Evolutionary conservation across 2,888 invertebrate species (phyloP).

Genomic region (Oegoconia quadripuncta): DNA sequence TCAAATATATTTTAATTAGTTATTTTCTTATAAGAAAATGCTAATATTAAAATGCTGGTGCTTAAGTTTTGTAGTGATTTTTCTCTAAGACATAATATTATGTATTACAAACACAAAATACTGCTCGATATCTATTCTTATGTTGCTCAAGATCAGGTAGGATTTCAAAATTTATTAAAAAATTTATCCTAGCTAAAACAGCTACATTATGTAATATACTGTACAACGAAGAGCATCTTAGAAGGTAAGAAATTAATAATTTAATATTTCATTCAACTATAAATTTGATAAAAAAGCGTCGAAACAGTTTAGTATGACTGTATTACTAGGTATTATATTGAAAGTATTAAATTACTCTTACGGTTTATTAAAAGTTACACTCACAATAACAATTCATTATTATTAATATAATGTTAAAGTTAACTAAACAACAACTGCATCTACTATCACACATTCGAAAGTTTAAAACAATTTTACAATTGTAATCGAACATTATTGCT

Average conservation of each 20-base stretch:
- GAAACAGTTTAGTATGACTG: constrained; percentile 42
- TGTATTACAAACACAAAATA: constrained; percentile 55
- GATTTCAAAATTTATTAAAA: constrained; percentile 69
- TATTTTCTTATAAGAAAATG: constrained; percentile 49
- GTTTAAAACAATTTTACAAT: constrained; percentile 78
- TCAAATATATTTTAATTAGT: constrained; percentile 32
- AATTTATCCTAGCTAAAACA: constrained; percentile 75
- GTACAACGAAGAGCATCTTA: constrained; percentile 72
- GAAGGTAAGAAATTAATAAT: constrained; percentile 49
- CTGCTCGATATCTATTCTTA: constrained; percentile 52
- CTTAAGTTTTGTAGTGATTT: constrained; percentile 57
- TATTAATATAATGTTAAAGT: constrained; percentile 64
- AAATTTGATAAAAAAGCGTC: constrained; percentile 60
- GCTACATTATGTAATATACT: constrained; percentile 72
- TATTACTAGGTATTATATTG: constrained; percentile 48
- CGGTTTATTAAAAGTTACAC: constrained; percentile 73
- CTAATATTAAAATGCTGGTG: constrained; percentile 62
- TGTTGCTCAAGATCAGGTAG: constrained; percentile 59
- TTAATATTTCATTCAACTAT: constrained; percentile 46
- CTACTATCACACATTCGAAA: constrained; percentile 81
- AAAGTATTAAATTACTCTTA: constrained; percentile 61
- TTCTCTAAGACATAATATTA: constrained; percentile 42
- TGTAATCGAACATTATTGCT: constrained; percentile 78
- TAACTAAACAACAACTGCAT: constrained; percentile 80
- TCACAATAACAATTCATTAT: constrained; percentile 75